A percentile compares a stretch with the other conserved stretches of the same genome.
Conservation (phyloP, 2,113 vertebrate species). For the Eptesicus fuscus region DNA sequence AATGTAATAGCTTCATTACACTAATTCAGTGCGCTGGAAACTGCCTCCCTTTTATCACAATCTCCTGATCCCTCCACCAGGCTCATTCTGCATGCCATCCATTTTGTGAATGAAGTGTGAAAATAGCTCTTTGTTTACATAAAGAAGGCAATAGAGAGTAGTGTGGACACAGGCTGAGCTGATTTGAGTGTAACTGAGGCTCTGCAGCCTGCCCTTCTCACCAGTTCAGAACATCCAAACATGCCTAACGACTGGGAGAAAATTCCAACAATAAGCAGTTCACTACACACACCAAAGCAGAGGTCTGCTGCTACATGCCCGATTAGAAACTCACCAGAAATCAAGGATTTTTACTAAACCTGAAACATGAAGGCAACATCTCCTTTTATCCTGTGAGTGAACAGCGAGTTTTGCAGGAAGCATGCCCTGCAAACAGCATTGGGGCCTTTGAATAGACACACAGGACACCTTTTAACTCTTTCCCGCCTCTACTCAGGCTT, state of each 20-base stretch:
- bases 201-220: neutral
- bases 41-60: neutral
- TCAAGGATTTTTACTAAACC: neutral
- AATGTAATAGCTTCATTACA: neutral
- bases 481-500: neutral
- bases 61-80: neutral
- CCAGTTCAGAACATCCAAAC: constrained; percentile 38
- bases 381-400: neutral
- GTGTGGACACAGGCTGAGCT: neutral
- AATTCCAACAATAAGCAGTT: neutral
- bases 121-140: constrained; percentile 43
- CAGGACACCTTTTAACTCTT: neutral
- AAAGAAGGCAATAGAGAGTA: constrained; percentile 20
- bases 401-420: neutral
- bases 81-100: neutral
- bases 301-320: neutral
- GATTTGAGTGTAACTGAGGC: neutral
- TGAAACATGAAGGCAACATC: neutral
- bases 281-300: neutral
- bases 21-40: neutral
- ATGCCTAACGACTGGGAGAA: neutral
- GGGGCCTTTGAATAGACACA: neutral
- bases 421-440: neutral
- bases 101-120: constrained; percentile 65
- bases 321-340: constrained; percentile 11